These are phyloP conservation scores for Dryobota labecula DNA, from an alignment of 2,888 invertebrate species.

Conservation along the genomic window DNA sequence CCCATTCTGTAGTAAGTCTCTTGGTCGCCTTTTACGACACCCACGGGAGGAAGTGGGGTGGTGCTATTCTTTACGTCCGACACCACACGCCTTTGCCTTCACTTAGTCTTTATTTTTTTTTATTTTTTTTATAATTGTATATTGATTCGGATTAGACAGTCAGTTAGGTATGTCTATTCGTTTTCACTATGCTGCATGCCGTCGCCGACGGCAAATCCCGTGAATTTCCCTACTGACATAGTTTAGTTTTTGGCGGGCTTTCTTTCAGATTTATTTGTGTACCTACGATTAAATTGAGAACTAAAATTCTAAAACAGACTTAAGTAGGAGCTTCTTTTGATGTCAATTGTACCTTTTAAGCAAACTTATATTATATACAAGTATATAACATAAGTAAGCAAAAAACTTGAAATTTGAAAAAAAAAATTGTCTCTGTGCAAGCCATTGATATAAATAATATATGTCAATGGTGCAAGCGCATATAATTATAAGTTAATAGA, in stretches of 20 bases:
- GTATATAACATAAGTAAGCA: no score
- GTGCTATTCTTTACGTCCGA: no score
- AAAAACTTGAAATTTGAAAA: no score
- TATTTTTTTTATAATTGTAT: background rate
- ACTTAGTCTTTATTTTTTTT: background rate
- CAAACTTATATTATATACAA: no score
- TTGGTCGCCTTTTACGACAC: no score
- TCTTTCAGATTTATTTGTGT: background rate
- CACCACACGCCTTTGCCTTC: no score
- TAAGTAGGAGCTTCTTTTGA: background rate
- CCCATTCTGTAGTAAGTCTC: no score
- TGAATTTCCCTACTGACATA: background rate
- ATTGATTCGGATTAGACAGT: background rate
- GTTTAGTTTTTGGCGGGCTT: background rate
- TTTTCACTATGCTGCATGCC: background rate
- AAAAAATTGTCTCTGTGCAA: background rate
- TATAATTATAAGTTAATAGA: background rate
- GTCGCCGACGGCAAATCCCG: conserved; percentile 13
- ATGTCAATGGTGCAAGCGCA: no score
- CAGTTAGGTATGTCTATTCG: no score
- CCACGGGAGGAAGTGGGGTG: no score
- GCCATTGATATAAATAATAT: no score
- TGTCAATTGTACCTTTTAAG: background rate
- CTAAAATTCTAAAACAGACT: background rate
- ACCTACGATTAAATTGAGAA: background rate